Evolutionary conservation across 2,797 vertebrate species (phyloP), one percentile per base, ranked within the genome.

Genomic region (Tadarida brasiliensis): DNA sequence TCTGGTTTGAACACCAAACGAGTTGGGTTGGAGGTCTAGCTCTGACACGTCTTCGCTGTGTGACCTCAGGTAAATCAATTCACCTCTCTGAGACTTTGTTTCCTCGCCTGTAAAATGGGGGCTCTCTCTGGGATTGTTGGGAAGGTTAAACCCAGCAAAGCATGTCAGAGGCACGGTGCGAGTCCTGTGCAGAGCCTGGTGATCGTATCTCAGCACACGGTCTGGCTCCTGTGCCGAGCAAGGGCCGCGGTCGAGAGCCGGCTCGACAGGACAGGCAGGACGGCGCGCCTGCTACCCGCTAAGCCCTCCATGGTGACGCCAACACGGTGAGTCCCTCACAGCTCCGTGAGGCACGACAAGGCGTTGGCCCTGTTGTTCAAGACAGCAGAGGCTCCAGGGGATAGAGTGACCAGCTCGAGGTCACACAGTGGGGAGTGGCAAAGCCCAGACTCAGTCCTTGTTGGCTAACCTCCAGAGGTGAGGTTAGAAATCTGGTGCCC

Each of bases 171-270:
- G 51, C 44, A 4, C 11, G 15, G 20, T 49, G 12, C 26, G 33
- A 57, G 30, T 26, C 20, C 39, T 1, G 3, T 5, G 17, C 9
- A 16, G 51, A 54, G n/a, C 30, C 74, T 11, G 12, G 71, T 17
- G 2, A 63, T 16, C 82, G 0, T 2, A 22, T 3, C 44, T 77
- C 19, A 2, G 51, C 12, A 1, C 14, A 8, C 1, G 1, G n/a
- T 84, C 77, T 67, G 20, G 8, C 26, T 22, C 2, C 0, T 11
- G 63, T 0, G 51, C 77, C 35, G 33, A 65, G 77, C 44, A 11
- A 15, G 0, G n/a, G 26, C 19, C 63, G 14, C 17, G 33, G n/a
- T 30, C 11, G 9, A 6, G n/a, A n/a, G 28, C 49, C 78, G 54
- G 19, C 83, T n/a, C 24, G 1, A 0, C 10, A 20, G 61, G 73